Percentiles rank a stretch among this genome's conserved stretches.
Evolutionary conservation across 2,888 invertebrate genomes (phyloP).

Genomic region (Gortyna flavago): DNA sequence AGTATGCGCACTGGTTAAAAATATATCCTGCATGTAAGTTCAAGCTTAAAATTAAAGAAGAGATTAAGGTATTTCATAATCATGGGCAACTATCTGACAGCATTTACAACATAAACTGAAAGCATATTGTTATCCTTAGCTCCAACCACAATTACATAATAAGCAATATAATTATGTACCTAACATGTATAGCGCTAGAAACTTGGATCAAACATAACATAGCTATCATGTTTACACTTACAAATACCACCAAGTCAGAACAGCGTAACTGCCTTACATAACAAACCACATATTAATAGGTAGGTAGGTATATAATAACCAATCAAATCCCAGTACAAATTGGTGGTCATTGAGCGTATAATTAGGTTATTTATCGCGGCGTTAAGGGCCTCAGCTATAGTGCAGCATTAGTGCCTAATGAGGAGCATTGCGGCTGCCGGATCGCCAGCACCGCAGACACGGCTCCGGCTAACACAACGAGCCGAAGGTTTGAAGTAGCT

Average conservation of each 20-base stretch:
- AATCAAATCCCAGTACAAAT: slow-evolving; percentile 69
- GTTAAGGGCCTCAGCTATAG: slow-evolving; percentile 61
- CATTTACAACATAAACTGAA: neutral
- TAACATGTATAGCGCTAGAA: neutral
- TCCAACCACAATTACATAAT: slow-evolving; percentile 16
- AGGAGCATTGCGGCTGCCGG: slow-evolving; percentile 64
- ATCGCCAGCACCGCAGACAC: slow-evolving; percentile 11
- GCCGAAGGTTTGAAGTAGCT: slow-evolving; percentile 30
- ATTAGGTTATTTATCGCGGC: slow-evolving; percentile 73
- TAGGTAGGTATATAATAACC: slow-evolving; percentile 56
- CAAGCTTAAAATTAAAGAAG: neutral
- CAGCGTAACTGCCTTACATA: slow-evolving; percentile 23
- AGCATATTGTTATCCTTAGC: neutral
- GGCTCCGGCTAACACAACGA: slow-evolving; percentile 1
- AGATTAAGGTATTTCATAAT: neutral
- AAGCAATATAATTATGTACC: neutral
- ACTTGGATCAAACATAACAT: slow-evolving; percentile 8
- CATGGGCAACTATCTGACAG: no score
- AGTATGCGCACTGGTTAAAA: no score
- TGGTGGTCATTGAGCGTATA: slow-evolving; percentile 68
- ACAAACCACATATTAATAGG: slow-evolving; percentile 9
- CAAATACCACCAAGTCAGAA: slow-evolving; percentile 27
- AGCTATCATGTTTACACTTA: neutral
- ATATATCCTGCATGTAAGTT: neutral
- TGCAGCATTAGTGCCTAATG: slow-evolving; percentile 72